Base-by-base conservation (phyloP, 2,113 vertebrate species). In the Oreocharis arfaki region DNA sequence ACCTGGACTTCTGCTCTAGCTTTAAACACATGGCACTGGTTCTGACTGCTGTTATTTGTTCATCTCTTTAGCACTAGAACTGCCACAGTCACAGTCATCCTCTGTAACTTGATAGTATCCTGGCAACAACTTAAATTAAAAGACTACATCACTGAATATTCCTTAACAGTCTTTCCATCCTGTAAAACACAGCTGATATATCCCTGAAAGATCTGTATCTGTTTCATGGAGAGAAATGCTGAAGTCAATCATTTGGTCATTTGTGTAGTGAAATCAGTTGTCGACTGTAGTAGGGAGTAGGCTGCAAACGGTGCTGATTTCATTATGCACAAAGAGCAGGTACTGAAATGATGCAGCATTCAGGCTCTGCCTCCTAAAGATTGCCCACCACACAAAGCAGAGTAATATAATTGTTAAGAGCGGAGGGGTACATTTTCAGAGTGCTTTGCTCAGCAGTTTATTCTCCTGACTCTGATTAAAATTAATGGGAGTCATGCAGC, bases 381-480 rank as follows among this genome's bases (percentile, higher is more conserved):
- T 96, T 96, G 87, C 94, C 89, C 69, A 74, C 19, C 28, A 30
- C 90, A 97, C 74, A 90, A 95, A 96, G 87, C 70, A 77, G 65
- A 88, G 94, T 67, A 83, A 93, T 79, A 88, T 83, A 85, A 93
- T 80, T 94, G 74, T 86, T 81, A 50, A 89, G 80, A 96, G 65
- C 2, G 24, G 57, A 96, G 90, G 87, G 87, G 70, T 61, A 68
- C 39, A 57, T 96, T 97, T 96, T 88, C 82, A 71, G 92, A 96
- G 84, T 82, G 91, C 95, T 93, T 94, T 69, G 73, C 90, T 96
- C 93, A 84, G 91, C 93, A 89, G 69, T 96, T 97, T 95, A 91
- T 91, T 90, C 94, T 84, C 85, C 92, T 83, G 93, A 87, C 95
- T 97, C 79, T 91, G 95, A 96, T 97, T 96, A 97, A 95, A 97